Conservation (phyloP, 2,113 vertebrate genomes). For the Atlantisia rogersi region DNA sequence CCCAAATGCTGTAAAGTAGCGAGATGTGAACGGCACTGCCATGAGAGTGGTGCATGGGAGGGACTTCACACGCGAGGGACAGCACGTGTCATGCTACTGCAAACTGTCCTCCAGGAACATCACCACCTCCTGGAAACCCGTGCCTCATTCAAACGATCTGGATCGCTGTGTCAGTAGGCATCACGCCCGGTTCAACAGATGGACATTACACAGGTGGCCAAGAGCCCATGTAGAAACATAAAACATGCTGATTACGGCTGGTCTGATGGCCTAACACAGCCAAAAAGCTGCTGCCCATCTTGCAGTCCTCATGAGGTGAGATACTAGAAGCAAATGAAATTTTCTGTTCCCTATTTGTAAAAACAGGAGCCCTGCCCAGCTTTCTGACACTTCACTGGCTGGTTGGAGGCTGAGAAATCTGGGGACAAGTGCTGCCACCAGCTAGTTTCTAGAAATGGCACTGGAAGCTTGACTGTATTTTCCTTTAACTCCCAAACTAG, state of each 20-base stretch:
- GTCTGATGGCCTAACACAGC: not conserved
- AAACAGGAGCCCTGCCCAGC: not conserved
- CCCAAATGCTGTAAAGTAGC: not conserved
- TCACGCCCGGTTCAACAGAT: not conserved
- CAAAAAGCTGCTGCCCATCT: not conserved
- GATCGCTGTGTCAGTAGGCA: not conserved
- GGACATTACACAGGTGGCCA: not conserved
- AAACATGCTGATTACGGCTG: not conserved
- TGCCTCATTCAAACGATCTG: not conserved
- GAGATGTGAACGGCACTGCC: not conserved
- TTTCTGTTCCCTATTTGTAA: not conserved
- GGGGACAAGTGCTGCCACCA: not conserved
- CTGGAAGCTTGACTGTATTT: not conserved
- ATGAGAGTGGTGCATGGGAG: accelerated
- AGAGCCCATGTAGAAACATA: not conserved
- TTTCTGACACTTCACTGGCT: not conserved
- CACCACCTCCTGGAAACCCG: not conserved
- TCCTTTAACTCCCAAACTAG: not conserved
- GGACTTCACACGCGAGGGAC: not conserved
- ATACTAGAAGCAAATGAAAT: not conserved
- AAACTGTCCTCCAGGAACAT: not conserved
- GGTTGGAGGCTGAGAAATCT: not conserved
- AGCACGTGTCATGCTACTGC: not conserved
- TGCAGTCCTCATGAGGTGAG: not conserved
- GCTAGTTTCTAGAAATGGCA: not conserved